Percentiles rank a stretch among this genome's conserved stretches.
These are phyloP conservation scores for Drosophila paracracens DNA, from an alignment of 2,888 invertebrate genomes.

Conservation along the genomic window DNA sequence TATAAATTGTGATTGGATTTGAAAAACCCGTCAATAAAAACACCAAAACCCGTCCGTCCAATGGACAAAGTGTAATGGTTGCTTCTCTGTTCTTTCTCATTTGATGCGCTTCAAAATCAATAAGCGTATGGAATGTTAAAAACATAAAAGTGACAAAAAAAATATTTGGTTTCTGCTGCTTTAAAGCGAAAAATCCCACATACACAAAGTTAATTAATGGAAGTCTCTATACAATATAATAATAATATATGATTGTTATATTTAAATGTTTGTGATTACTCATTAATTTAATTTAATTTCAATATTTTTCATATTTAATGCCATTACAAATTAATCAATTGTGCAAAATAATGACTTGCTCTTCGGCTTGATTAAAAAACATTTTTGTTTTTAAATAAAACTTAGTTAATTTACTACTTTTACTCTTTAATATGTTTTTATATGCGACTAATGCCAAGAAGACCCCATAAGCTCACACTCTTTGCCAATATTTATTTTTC, in stretches of 20 bases:
- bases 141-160: constrained; percentile 57
- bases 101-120: constrained; percentile 65
- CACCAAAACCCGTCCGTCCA: constrained; percentile 27
- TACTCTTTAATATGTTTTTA: not conserved
- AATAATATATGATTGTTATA: not conserved
- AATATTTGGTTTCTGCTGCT: constrained; percentile 9
- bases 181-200: constrained; percentile 11
- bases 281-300: not conserved
- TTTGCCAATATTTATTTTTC: not conserved
- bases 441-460: not conserved
- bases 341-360: not conserved
- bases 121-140: constrained; percentile 71
- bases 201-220: not conserved
- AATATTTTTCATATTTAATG: not conserved
- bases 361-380: not conserved
- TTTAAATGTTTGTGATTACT: not conserved
- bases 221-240: not conserved
- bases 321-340: not conserved
- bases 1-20: constrained; percentile 58
- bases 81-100: constrained; percentile 32
- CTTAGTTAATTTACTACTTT: not conserved
- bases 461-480: not conserved
- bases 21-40: constrained; percentile 52
- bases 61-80: constrained; percentile 29
- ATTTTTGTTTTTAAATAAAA: too few relatives aligned